Percentiles rank a stretch among this genome's conserved stretches.
These are phyloP conservation scores for Euwallacea fornicatus DNA, from an alignment of 1,140 invertebrate species.

Conservation along the genomic window DNA sequence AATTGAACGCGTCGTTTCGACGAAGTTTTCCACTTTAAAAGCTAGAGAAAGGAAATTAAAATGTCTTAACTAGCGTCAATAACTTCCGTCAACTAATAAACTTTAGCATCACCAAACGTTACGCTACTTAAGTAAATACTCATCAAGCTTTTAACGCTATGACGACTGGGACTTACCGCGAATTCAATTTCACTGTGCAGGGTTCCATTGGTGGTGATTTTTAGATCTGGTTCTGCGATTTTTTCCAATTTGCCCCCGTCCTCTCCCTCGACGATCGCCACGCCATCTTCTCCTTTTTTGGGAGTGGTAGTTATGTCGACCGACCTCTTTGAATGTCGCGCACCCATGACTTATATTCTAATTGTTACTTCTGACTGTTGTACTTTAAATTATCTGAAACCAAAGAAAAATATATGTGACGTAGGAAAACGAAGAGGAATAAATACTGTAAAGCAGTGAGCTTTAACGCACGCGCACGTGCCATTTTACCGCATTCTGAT, in stretches of 20 bases:
- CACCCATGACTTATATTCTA: conserved; percentile 65
- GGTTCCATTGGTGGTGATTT: conserved; percentile 72
- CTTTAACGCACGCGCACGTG: too few species aligned
- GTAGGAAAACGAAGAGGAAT: too few species aligned
- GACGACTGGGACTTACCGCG: conserved; percentile 44
- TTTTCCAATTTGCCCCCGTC: conserved; percentile 65
- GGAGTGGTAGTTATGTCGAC: conserved; percentile 81
- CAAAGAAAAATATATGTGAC: background rate
- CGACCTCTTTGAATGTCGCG: conserved; percentile 80
- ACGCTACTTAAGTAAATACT: background rate
- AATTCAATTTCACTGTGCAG: conserved; percentile 61
- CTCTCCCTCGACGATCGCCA: conserved; percentile 61
- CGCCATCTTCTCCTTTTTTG: conserved; percentile 69
- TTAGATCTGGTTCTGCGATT: conserved; percentile 66
- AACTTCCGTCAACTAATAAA: too few species aligned
- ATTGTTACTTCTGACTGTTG: conserved; percentile 5
- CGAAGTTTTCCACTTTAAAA: too few species aligned
- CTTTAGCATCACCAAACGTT: too few species aligned
- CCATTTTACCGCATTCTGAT: too few species aligned
- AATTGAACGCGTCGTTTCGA: too few species aligned
- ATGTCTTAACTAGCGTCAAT: too few species aligned
- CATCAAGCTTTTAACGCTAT: too few species aligned
- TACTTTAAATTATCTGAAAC: conserved; percentile 15
- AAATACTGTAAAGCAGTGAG: too few species aligned
- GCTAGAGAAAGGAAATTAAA: too few species aligned